Base-by-base conservation (phyloP, 2,888 invertebrate species). In the Atrina japonica region DNA sequence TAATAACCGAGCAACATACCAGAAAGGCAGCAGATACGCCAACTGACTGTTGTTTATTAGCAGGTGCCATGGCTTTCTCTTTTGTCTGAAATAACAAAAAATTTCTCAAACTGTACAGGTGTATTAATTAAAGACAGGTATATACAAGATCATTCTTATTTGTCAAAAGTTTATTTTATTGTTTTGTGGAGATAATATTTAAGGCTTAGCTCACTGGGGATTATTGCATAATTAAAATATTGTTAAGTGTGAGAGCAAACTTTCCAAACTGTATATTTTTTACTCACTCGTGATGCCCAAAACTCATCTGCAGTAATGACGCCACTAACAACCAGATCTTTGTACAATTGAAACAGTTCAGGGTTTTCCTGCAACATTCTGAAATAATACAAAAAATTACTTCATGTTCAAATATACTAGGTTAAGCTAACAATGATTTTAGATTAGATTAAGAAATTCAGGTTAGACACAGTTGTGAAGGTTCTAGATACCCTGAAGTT, bases 241-340 rank as follows among this genome's bases (percentile, higher is more conserved):
- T n/a, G n/a, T n/a, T n/a, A n/a, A n/a, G n/a, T n/a, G n/a, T n/a
- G n/a, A n/a, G n/a, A n/a, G n/a, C n/a, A n/a, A n/a, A n/a, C n/a
- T n/a, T n/a, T n/a, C n/a, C n/a, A n/a, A n/a, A n/a, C n/a, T 35
- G 35, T 11, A 7, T 11, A 35, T 35, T 35, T 5, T 5, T 11
- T 1, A 75, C 84, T 75, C 76, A 88, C 88, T 55, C 86, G 80
- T 30, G 86, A 86, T 9, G 95, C 93, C 99, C 99, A 99, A 92
- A 99, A 99, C 90, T 99, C 99, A 89, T 99, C 98, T 65, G 98
- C 95, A 52, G 96, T 95, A 80, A 99, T 94, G 49, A 99, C 96
- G 91, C 97, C 96, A 47, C 97, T 96, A 90, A 97, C 97, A 18
- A 99, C 99, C 85, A 99, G 93, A 92, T 99, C 98, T 92, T 96